Percentiles rank a stretch among this genome's conserved stretches.
Evolutionary conservation across 2,888 invertebrate species (phyloP).

Genomic region (Ceraclea dissimilis): DNA sequence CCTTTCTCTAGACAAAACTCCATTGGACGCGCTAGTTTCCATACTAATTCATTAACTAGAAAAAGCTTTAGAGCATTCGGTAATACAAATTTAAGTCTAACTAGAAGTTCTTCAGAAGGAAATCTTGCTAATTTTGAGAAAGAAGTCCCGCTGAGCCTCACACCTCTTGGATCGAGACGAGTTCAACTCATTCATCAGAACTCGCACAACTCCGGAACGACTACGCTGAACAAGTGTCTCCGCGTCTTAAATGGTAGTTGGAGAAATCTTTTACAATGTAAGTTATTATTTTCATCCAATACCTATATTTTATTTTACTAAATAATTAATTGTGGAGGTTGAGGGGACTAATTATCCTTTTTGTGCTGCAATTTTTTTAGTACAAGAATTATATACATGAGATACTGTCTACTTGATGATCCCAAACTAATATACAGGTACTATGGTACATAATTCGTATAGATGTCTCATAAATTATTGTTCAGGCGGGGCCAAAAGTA

Average conservation of each 20-base stretch:
- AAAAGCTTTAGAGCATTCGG: conserved; percentile 30
- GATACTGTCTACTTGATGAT: too few species aligned
- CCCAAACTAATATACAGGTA: too few species aligned
- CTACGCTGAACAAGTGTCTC: conserved; percentile 60
- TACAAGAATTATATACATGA: too few species aligned
- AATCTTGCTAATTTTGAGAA: conserved; percentile 45
- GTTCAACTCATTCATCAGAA: conserved; percentile 27
- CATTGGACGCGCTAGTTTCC: conserved; percentile 34
- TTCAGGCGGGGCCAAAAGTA: too few species aligned
- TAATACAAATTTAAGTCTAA: conserved; percentile 37
- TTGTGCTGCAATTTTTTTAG: too few species aligned
- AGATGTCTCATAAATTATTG: too few species aligned
- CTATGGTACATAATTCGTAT: too few species aligned
- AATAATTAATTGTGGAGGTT: too few species aligned
- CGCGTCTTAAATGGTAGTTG: conserved; percentile 70
- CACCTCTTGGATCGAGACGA: conserved; percentile 22
- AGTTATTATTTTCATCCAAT: conserved; percentile 34
- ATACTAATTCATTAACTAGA: conserved; percentile 37
- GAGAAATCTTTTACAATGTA: conserved; percentile 72
- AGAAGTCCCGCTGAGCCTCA: conserved; percentile 23
- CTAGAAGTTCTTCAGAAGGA: conserved; percentile 65
- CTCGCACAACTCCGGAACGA: conserved; percentile 34
- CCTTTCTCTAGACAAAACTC: conserved; percentile 34
- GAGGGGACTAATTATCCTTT: too few species aligned
- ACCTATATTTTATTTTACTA: too few species aligned